Conservation (phyloP, 2,113 vertebrate species). For the Microtus montanus region DNA sequence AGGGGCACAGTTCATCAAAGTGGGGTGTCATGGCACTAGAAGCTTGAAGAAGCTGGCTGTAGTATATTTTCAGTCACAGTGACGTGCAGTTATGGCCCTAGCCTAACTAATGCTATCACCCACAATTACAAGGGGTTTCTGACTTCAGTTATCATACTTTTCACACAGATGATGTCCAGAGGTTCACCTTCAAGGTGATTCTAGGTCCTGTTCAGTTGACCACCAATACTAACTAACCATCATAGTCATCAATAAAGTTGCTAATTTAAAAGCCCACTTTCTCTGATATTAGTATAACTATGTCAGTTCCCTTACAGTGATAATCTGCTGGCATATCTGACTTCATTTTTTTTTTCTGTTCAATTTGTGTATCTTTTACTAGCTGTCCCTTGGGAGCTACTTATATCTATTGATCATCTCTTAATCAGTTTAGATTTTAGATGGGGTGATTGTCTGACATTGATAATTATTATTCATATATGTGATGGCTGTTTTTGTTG, state of each 20-base stretch:
- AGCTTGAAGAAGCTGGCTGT: neutral
- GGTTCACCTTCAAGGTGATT: neutral
- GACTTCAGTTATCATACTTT: neutral
- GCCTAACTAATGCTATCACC: neutral
- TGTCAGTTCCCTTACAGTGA: neutral
- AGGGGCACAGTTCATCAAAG: neutral
- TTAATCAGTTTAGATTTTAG: neutral
- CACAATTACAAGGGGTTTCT: neutral
- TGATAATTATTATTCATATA: neutral
- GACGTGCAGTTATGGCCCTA: neutral
- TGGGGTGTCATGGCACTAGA: neutral
- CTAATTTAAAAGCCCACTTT: neutral
- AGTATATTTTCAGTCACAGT: neutral
- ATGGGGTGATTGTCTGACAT: neutral
- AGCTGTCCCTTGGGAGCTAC: neutral
- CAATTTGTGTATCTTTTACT: neutral
- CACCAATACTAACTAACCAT: neutral
- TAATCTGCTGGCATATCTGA: neutral
- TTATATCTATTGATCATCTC: neutral
- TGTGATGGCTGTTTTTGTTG: neutral
- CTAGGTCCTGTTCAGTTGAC: neutral
- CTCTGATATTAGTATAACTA: neutral
- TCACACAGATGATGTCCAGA: neutral
- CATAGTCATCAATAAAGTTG: neutral
- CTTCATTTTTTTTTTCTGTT: neutral